phyloP scores from a whole-genome alignment of 2,113 vertebrate species.

The Hydrochoerus hydrochaeris region DNA sequence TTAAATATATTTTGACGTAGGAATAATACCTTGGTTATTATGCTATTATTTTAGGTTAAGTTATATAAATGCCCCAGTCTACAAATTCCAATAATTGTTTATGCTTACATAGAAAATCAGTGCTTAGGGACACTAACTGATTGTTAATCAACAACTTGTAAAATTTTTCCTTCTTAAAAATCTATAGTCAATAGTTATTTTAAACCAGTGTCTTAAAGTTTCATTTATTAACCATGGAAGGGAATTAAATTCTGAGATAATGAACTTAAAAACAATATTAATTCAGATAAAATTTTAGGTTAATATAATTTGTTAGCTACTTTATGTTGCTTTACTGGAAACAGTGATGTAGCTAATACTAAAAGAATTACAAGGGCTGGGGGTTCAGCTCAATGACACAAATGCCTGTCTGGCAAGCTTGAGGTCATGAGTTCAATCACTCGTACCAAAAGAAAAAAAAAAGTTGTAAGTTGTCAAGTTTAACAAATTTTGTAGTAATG shows the following conservation, averaged over 20 bases:
- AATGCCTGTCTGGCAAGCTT: too few species aligned
- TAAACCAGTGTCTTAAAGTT: neutral
- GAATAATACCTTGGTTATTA: neutral
- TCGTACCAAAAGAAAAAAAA: too few species aligned
- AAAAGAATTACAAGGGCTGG: neutral
- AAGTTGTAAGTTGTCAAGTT: neutral
- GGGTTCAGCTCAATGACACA: too few species aligned
- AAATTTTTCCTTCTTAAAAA: constrained; percentile 7
- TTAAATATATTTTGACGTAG: neutral
- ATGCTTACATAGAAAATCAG: neutral
- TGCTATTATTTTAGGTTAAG: neutral
- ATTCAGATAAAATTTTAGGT: neutral
- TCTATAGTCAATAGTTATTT: neutral
- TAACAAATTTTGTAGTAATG: neutral
- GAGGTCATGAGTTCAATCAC: too few species aligned
- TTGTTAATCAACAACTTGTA: neutral
- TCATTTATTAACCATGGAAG: neutral
- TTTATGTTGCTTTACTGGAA: neutral
- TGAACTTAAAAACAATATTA: neutral
- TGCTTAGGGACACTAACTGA: neutral
- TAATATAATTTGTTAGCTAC: neutral
- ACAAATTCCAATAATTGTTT: neutral
- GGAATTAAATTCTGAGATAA: neutral
- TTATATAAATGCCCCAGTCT: neutral
- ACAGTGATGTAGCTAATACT: neutral